phyloP scores from a whole-genome alignment of 2,113 vertebrate genomes.

The Helogale parvula region DNA sequence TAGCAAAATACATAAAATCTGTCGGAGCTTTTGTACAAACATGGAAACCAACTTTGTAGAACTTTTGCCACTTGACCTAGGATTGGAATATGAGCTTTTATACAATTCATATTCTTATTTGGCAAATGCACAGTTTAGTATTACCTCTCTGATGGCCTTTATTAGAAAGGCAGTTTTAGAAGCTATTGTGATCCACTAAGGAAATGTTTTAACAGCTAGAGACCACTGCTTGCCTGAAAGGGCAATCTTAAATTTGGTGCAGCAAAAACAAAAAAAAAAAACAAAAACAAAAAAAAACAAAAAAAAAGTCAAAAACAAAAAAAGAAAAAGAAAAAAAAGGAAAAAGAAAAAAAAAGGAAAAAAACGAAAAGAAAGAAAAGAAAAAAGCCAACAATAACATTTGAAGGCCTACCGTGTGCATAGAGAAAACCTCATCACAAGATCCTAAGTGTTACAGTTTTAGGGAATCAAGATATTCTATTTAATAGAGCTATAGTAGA shows the following conservation, averaged over 20 bases:
- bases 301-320: not conserved
- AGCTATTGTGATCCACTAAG: slow-evolving; percentile 74
- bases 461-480: slow-evolving; percentile 80
- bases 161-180: slow-evolving; percentile 80
- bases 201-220: slow-evolving; percentile 69
- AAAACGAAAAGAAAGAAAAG: too few species aligned
- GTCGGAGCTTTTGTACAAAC: slow-evolving; percentile 77
- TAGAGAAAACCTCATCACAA: slow-evolving; percentile 80
- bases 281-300: not conserved
- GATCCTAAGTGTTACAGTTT: slow-evolving; percentile 76
- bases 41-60: slow-evolving; percentile 75
- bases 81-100: slow-evolving; percentile 81
- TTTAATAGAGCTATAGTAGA: slow-evolving; percentile 84
- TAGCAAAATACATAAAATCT: slow-evolving; percentile 77
- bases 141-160: slow-evolving; percentile 76
- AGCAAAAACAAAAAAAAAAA: slow-evolving; percentile 12
- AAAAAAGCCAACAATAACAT: slow-evolving; percentile 53
- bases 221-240: slow-evolving; percentile 79
- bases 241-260: slow-evolving; percentile 70
- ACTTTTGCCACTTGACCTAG: slow-evolving; percentile 61
- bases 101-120: slow-evolving; percentile 80
- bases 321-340: not conserved
- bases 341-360: not conserved
- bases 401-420: slow-evolving; percentile 77
- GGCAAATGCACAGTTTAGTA: slow-evolving; percentile 76